phyloP scores from a whole-genome alignment of 2,113 vertebrate genomes.

The Dermatemys mawii region DNA sequence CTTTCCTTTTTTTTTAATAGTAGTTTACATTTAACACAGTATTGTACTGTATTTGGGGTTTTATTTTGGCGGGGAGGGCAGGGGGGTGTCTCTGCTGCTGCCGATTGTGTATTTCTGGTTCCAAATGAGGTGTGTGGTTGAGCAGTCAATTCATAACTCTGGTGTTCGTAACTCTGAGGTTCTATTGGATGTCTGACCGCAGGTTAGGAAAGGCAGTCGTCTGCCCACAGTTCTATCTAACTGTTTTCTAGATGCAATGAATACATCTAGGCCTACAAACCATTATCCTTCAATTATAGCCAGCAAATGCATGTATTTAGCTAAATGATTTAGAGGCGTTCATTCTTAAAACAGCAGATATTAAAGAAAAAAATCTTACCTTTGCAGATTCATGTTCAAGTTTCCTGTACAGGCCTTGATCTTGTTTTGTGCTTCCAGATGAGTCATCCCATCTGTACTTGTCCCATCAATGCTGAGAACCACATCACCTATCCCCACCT shows the following conservation, averaged over 20 bases:
- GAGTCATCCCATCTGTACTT: conserved; percentile 93
- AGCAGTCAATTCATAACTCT: no score
- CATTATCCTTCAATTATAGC: background rate
- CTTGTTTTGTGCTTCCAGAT: conserved; percentile 98
- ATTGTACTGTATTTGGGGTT: no score
- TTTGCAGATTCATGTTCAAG: conserved; percentile 92
- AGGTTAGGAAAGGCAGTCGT: background rate
- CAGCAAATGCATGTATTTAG: background rate
- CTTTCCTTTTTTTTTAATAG: no score
- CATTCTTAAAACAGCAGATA: background rate
- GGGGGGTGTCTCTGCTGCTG: no score
- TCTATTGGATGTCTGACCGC: background rate
- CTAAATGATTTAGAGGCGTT: conserved; percentile 20
- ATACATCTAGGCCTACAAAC: background rate
- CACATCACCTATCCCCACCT: conserved; percentile 89
- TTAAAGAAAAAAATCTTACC: conserved; percentile 74
- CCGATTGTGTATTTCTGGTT: no score
- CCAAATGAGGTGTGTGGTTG: no score
- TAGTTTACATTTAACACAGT: no score
- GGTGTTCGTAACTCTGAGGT: no score
- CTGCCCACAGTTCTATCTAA: background rate
- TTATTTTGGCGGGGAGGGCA: no score
- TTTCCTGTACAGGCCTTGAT: conserved; percentile 93
- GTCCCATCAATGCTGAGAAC: conserved; percentile 95
- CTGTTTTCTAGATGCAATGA: conserved; percentile 8